These are phyloP conservation scores for Cephus pygmeus DNA, from an alignment of 2,888 invertebrate species.

Conservation along the genomic window DNA sequence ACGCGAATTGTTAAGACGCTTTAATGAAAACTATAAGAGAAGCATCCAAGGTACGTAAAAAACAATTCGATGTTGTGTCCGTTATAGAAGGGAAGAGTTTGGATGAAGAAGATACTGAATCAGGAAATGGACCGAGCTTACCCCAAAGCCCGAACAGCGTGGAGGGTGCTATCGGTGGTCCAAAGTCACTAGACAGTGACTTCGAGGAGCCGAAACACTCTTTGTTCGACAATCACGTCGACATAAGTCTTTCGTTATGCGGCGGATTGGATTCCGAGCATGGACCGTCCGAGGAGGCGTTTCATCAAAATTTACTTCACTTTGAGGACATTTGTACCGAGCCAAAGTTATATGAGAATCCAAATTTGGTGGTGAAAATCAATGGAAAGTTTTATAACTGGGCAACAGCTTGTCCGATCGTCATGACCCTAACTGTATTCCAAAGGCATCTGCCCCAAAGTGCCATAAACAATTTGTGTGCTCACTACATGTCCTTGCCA, in stretches of 20 bases:
- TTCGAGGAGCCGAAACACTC: conserved; percentile 78
- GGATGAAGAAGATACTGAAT: conserved; percentile 93
- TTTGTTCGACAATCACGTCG: conserved; percentile 60
- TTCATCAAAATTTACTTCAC: conserved; percentile 70
- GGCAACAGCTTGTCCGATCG: conserved; percentile 89
- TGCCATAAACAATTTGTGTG: conserved; percentile 51
- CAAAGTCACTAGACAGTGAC: conserved; percentile 83
- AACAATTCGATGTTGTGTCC: not conserved
- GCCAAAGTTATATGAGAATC: conserved; percentile 80
- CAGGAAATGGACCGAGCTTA: conserved; percentile 94
- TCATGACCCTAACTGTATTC: conserved; percentile 88
- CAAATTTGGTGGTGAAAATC: conserved; percentile 86
- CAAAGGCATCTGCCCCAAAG: conserved; percentile 82
- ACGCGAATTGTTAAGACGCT: not conserved
- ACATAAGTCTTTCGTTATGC: conserved; percentile 82
- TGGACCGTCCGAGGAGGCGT: conserved; percentile 71
- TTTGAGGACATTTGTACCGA: conserved; percentile 74
- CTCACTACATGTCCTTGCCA: conserved; percentile 51
- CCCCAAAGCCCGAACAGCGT: conserved; percentile 94
- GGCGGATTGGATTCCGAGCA: conserved; percentile 72
- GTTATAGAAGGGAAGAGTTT: conserved; percentile 62
- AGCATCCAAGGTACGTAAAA: not conserved
- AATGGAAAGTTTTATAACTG: conserved; percentile 91
- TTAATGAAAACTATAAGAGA: not conserved
- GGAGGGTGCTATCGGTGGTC: conserved; percentile 77